Evolutionary conservation across 2,888 invertebrate genomes (phyloP), one percentile per base, ranked within the genome.

Genomic region (Thymelicus lineola): DNA sequence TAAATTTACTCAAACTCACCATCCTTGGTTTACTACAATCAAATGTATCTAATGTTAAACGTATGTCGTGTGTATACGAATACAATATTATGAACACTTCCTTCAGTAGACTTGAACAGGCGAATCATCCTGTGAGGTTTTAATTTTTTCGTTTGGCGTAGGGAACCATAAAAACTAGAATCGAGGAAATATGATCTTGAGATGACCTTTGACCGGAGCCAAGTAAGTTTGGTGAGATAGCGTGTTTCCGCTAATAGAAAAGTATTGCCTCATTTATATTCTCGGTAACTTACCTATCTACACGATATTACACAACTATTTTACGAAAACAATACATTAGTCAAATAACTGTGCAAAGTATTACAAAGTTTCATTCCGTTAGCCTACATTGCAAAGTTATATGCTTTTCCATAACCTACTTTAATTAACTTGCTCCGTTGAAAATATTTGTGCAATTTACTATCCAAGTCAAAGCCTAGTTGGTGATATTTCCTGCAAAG

Each of bases 301-400:
- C 17, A 46, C 46, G 28, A 35, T 35, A 55, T 35, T 55, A 35
- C 35, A 35, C 55, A 28, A 35, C 28, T 55, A 55, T 35, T 15
- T 62, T 58, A 61, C 55, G 38, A 57, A 57, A 63, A 38, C 63
- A 46, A 57, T 36, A 48, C 68, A 68, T 36, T 55, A 68, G 61
- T 68, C 67, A 62, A 55, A 62, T 55, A 62, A 68, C 35, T 46
- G 53, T 50, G 46, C 45, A 46, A n/a, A 61, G 61, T 45, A 28
- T 67, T 55, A 61, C 53, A 46, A 62, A 46, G 57, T 68, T 57
- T 36, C 36, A 62, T 68, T 68, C 36, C 42, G 61, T 62, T 57
- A 57, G 46, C 55, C 55, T 62, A 55, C 61, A 61, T 57, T 46
- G 38, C 55, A 46, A 53, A 66, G 61, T 68, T 50, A 61, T 46